Percentiles rank a stretch among this genome's conserved stretches.
Evolutionary conservation across 2,888 invertebrate genomes (phyloP).

Genomic region (Pantelozetes paolii): DNA sequence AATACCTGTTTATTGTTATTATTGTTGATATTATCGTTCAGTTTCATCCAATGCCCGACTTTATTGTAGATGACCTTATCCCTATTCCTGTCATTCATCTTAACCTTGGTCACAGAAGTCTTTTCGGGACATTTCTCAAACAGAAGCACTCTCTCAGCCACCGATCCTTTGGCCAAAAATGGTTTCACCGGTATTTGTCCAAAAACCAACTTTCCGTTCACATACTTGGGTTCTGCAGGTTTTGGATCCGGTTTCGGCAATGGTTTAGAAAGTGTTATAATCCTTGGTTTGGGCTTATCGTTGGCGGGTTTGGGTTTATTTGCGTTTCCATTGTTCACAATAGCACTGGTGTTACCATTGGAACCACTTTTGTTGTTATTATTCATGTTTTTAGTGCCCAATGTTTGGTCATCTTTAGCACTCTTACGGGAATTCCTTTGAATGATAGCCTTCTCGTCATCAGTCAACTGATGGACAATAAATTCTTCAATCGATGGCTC

Average conservation of each 20-base stretch:
- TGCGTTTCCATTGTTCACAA: neutral
- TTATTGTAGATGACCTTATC: slow-evolving; percentile 31
- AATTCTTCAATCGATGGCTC: neutral
- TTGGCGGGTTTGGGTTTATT: slow-evolving; percentile 19
- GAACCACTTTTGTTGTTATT: neutral
- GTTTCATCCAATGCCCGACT: slow-evolving; percentile 33
- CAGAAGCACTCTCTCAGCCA: slow-evolving; percentile 81
- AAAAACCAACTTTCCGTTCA: slow-evolving; percentile 41
- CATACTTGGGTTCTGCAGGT: slow-evolving; percentile 38
- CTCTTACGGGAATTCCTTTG: slow-evolving; percentile 19
- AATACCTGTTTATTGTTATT: slow-evolving; percentile 33
- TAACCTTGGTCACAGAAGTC: slow-evolving; percentile 43
- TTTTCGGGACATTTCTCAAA: slow-evolving; percentile 72
- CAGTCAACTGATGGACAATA: slow-evolving; percentile 33
- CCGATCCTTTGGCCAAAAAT: slow-evolving; percentile 77
- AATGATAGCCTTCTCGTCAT: slow-evolving; percentile 39
- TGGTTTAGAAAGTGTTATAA: slow-evolving; percentile 37
- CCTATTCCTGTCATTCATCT: slow-evolving; percentile 25
- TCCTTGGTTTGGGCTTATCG: slow-evolving; percentile 31
- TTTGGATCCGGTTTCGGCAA: slow-evolving; percentile 40
- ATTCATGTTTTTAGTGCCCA: neutral
- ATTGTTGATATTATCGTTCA: slow-evolving; percentile 1
- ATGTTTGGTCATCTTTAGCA: neutral
- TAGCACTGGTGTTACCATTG: neutral
- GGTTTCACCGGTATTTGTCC: slow-evolving; percentile 37